phyloP scores from a whole-genome alignment of 2,888 invertebrate genomes.

The Polyommatus icarus region DNA sequence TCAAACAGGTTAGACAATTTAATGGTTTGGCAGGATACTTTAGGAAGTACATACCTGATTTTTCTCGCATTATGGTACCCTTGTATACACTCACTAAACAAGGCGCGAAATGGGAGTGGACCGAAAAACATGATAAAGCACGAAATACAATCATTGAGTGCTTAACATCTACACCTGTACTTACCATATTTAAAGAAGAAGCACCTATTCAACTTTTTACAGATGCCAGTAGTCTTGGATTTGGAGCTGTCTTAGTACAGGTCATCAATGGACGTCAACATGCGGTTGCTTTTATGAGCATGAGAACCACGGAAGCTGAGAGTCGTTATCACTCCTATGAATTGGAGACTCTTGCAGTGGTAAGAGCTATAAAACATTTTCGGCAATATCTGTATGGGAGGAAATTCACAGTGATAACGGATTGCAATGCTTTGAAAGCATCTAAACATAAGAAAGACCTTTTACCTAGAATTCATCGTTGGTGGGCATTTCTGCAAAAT shows the following conservation, averaged over 20 bases:
- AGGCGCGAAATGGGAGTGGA: constrained; percentile 36
- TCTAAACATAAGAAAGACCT: constrained; percentile 47
- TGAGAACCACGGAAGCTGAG: constrained; percentile 40
- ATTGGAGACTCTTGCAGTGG: constrained; percentile 43
- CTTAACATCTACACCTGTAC: constrained; percentile 36
- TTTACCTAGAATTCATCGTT: constrained; percentile 45
- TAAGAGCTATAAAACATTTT: constrained; percentile 46
- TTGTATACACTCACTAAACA: constrained; percentile 38
- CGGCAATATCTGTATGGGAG: constrained; percentile 45
- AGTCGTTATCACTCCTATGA: constrained; percentile 44
- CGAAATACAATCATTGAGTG: constrained; percentile 36
- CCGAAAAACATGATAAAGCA: constrained; percentile 41
- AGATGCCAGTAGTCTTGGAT: constrained; percentile 44
- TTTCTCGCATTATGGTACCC: constrained; percentile 36
- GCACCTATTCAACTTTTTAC: constrained; percentile 40
- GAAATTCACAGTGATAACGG: constrained; percentile 42
- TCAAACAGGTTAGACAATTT: constrained; percentile 44
- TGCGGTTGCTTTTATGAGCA: constrained; percentile 40
- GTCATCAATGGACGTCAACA: constrained; percentile 36
- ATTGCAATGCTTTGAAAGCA: constrained; percentile 48
- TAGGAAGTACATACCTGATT: constrained; percentile 37
- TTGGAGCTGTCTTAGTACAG: constrained; percentile 40
- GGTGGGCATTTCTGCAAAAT: constrained; percentile 49
- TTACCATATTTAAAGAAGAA: constrained; percentile 39
- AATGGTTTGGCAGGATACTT: constrained; percentile 42